Percentiles rank a stretch among this genome's conserved stretches.
Conservation (phyloP, 2,113 vertebrate genomes). For the Lynx canadensis region DNA sequence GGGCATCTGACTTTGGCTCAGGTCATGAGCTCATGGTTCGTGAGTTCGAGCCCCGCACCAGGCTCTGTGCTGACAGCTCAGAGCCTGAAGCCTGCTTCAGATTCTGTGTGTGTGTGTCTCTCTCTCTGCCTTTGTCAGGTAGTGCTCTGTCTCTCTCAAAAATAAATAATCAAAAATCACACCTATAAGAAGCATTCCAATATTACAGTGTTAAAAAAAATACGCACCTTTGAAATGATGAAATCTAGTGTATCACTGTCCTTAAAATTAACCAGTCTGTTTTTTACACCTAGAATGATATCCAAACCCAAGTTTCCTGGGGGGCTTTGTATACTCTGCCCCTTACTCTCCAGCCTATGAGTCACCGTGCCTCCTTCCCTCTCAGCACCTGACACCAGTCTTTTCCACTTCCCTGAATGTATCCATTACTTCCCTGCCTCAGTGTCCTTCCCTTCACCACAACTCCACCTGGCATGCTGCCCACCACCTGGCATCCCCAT, state of each 20-base stretch:
- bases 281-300: not conserved
- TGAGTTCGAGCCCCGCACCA: no score
- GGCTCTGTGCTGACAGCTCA: no score
- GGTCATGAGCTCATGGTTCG: no score
- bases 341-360: not conserved
- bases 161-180: not conserved
- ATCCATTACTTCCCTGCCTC: not conserved
- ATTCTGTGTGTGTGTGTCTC: no score
- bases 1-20: no score
- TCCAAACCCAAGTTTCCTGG: not conserved
- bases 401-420: not conserved
- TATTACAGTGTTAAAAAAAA: not conserved
- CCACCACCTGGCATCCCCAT: no score
- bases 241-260: not conserved
- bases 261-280: not conserved
- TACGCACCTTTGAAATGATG: not conserved
- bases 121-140: no score
- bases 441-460: not conserved
- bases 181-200: not conserved
- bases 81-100: no score
- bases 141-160: no score
- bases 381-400: not conserved
- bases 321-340: not conserved
- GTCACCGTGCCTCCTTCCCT: not conserved
- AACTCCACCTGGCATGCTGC: not conserved